phyloP scores from a whole-genome alignment of 2,888 invertebrate species.

The Mesorhabditis spiculigera region DNA sequence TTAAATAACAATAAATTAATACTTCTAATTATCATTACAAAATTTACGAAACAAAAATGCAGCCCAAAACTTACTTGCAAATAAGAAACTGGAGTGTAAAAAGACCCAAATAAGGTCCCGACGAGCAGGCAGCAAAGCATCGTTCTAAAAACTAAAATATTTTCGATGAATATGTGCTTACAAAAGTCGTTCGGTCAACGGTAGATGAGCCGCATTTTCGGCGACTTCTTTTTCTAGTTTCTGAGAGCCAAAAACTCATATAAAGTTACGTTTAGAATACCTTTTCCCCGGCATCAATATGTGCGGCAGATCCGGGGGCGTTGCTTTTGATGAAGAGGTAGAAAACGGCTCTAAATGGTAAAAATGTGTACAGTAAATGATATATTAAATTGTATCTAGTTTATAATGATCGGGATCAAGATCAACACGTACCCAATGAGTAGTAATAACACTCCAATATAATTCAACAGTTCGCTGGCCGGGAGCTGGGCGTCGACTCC shows the following conservation, averaged over 20 bases:
- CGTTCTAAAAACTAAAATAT: constrained; percentile 54
- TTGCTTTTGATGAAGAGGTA: constrained; percentile 39
- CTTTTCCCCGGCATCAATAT: no score
- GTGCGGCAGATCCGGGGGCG: background rate
- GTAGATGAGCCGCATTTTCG: background rate
- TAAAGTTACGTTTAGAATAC: background rate
- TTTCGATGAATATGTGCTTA: constrained; percentile 7
- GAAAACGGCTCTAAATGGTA: constrained; percentile 27
- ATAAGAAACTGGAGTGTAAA: constrained; percentile 61
- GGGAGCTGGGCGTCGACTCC: constrained; percentile 31
- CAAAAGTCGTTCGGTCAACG: constrained; percentile 10
- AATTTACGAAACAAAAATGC: no score
- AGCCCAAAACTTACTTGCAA: constrained; percentile 34
- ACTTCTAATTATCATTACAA: no score
- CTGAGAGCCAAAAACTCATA: background rate
- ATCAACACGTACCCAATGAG: constrained; percentile 28
- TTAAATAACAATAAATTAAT: no score
- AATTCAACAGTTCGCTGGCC: constrained; percentile 29
- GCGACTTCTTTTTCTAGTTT: constrained; percentile 12
- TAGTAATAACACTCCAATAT: constrained; percentile 30
- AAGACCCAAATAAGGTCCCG: constrained; percentile 61
- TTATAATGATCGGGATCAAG: background rate
- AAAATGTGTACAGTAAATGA: background rate
- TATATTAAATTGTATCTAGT: background rate
- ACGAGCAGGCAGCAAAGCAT: constrained; percentile 58